Base-by-base conservation (phyloP, 2,888 invertebrate genomes). In the Drosophila incognita region DNA sequence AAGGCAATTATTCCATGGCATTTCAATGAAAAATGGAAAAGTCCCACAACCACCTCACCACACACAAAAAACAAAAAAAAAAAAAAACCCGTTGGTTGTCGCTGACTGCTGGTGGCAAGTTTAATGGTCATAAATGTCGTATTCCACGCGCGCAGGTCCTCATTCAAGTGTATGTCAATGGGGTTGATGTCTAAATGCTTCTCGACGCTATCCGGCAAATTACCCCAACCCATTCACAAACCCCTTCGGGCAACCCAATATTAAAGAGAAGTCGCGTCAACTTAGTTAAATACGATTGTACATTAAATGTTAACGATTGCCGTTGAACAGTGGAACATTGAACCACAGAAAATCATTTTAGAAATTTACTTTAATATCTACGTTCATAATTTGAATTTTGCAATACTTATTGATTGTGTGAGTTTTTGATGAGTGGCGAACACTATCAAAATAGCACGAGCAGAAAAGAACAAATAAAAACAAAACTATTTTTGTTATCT, bases 301-400 rank as follows among this genome's bases (percentile, higher is more conserved):
- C 87, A 91, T 92, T 87, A 92, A 92, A 91, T 91, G 92, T 92
- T 92, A 89, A 92, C 90, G 89, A 90, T 80, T 72, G 38, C 51
- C 36, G 31, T 54, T 53, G 56, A 40, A 63, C 63, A n/a, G 49
- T 33, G 53, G 80, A 64, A 52, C 69, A 62, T 35, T 46, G 56
- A 31, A 61, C 27, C 36, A 35, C 51, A 31, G 15, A n/a, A 13
- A 56, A 54, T 38, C 36, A n/a, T 54, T 38, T 36, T 0, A 11
- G 15, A 11, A 27, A 18, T 36, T 1, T 36, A 10, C 18, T 18
- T 18, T 1, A 36, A 15, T 15, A 15, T 21, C 7, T 21, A 4
- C 18, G 4, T 15, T 6, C 46, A 24, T 15, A 4, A 46, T 8
- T 7, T 46, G 1, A 7, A 46, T 21, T 42, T 42, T 42, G 6